Conservation (phyloP, 2,797 vertebrate genomes). For the Sebastiscus albofasciatus region DNA sequence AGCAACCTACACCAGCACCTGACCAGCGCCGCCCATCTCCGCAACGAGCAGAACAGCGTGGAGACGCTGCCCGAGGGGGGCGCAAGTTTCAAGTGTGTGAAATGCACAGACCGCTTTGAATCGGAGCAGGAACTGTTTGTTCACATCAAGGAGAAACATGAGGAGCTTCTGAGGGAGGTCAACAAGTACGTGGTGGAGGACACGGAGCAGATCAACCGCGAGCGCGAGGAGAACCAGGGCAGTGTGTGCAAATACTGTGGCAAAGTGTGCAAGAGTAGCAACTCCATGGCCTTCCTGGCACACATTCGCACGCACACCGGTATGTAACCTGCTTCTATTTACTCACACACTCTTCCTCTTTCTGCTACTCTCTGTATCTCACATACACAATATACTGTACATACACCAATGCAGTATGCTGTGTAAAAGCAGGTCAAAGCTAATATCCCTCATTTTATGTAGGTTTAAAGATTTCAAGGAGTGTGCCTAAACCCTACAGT, state of each 20-base stretch:
- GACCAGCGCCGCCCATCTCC: constrained; percentile 92
- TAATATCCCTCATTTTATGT: background rate
- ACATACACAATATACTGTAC: background rate
- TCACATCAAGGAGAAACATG: constrained; percentile 98
- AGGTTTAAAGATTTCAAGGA: background rate
- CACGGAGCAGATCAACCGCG: constrained; percentile 97
- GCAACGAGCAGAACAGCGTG: constrained; percentile 94
- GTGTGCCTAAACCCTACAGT: background rate
- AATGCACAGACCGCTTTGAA: constrained; percentile 94
- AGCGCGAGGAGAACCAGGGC: constrained; percentile 97
- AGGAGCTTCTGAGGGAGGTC: constrained; percentile 95
- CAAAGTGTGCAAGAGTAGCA: constrained; percentile 98
- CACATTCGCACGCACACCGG: constrained; percentile 98
- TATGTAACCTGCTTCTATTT: constrained; percentile 72
- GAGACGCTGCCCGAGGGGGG: constrained; percentile 96
- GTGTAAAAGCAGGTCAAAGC: background rate
- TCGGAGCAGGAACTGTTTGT: constrained; percentile 94
- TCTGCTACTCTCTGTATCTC: background rate
- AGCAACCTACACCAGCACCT: constrained; percentile 98
- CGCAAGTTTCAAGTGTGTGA: constrained; percentile 95
- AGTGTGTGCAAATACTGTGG: constrained; percentile 96
- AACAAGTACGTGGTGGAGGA: constrained; percentile 98
- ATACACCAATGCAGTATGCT: background rate
- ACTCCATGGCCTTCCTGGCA: constrained; percentile 98
- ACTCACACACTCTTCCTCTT: background rate